phyloP scores from a whole-genome alignment of 2,888 invertebrate genomes.

The Ernsta delagoae region DNA sequence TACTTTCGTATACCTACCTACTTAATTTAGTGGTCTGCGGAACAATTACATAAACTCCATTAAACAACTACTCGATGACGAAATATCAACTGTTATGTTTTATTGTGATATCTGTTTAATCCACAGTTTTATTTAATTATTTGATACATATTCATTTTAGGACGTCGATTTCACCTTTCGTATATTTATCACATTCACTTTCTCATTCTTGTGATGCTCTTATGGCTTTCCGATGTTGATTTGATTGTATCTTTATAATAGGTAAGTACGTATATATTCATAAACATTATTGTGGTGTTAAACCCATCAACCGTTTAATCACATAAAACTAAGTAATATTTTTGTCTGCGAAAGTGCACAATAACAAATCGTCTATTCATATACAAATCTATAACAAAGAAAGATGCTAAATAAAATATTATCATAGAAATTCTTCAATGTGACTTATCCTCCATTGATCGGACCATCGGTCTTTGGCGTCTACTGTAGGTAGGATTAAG shows the following conservation, averaged over 20 bases:
- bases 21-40: conserved; percentile 54
- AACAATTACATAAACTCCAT: conserved; percentile 55
- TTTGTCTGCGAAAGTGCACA: neutral
- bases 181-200: conserved; percentile 5
- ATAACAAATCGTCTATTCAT: too few relatives aligned
- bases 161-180: conserved; percentile 5
- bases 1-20: conserved; percentile 53
- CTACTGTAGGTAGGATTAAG: too few relatives aligned
- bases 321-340: neutral
- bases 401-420: too few relatives aligned
- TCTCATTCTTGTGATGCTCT: neutral
- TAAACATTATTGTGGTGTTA: too few relatives aligned
- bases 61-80: conserved; percentile 8
- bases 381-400: too few relatives aligned
- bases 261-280: too few relatives aligned
- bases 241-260: neutral
- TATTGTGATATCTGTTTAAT: neutral
- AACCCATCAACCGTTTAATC: neutral
- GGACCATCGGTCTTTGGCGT: too few relatives aligned
- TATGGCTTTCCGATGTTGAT: neutral
- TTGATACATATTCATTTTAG: conserved; percentile 9
- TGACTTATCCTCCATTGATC: too few relatives aligned
- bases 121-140: neutral
- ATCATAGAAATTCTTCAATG: too few relatives aligned
- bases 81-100: conserved; percentile 10